Percentiles rank a stretch among this genome's conserved stretches.
These are phyloP conservation scores for Gouania willdenowi DNA, from an alignment of 2,797 vertebrate genomes.

Conservation along the genomic window DNA sequence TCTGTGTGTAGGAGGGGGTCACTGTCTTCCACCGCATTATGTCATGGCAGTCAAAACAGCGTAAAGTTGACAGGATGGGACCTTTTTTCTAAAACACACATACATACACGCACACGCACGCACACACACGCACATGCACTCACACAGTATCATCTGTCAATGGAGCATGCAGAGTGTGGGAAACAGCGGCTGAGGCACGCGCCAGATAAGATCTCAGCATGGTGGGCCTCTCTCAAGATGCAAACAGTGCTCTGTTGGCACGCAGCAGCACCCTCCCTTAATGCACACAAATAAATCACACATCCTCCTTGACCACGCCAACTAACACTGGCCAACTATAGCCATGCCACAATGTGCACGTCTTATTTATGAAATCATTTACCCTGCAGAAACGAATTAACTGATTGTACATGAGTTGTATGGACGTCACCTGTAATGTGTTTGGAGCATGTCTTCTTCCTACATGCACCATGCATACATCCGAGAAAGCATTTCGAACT, in stretches of 20 bases:
- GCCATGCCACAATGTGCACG: constrained; percentile 27
- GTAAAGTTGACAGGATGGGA: constrained; percentile 77
- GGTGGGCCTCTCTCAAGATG: constrained; percentile 76
- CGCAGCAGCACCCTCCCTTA: constrained; percentile 32
- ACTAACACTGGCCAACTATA: constrained; percentile 27
- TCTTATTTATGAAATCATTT: constrained; percentile 44
- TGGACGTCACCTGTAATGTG: background rate
- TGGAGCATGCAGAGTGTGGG: constrained; percentile 84
- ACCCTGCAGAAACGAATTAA: constrained; percentile 4
- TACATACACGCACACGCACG: constrained; percentile 20
- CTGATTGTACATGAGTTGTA: background rate
- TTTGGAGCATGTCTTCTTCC: background rate
- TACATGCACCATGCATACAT: no score
- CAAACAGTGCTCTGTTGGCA: constrained; percentile 77
- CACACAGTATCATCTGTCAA: constrained; percentile 61
- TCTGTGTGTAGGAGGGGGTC: constrained; percentile 4
- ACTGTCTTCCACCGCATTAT: constrained; percentile 74
- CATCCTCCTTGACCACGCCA: constrained; percentile 22
- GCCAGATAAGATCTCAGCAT: constrained; percentile 83
- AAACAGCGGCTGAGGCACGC: constrained; percentile 84
- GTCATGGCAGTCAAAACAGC: constrained; percentile 82
- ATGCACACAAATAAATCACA: constrained; percentile 21
- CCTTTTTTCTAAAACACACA: constrained; percentile 42
- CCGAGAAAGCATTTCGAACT: no score
- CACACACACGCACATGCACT: constrained; percentile 6